Evolutionary conservation across 2,888 invertebrate species (phyloP), one percentile per base, ranked within the genome.

Genomic region (Agrochola circellaris): DNA sequence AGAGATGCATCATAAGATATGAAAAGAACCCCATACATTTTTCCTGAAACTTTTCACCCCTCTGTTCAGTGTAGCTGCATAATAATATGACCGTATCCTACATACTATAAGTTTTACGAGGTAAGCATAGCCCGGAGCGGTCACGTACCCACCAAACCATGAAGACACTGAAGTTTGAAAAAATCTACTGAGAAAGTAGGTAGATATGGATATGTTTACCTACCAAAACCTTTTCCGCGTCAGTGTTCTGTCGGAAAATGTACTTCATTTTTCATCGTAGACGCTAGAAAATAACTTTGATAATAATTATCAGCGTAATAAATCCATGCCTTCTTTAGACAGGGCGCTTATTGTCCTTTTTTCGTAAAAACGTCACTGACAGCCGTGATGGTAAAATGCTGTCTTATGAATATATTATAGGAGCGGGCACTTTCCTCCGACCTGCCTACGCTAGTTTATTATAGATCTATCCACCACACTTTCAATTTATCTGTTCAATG

Each of bases 321-420:
- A 87, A 83, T 85, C 73, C 68, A 75, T 79, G 72, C 42, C 69
- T 72, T 66, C 73, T 78, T 69, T 64, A 81, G 69, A 72, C 62
- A 42, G 65, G 48, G n/a, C 68, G 38, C 58, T 72, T 72, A 76
- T 73, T 85, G 73, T 81, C 75, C 67, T 83, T 86, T 86, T 83
- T 82, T 76, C 73, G 76, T 77, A 77, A 76, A 85, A 86, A 80
- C 73, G 73, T 80, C 81, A 83, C 68, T 75, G 79, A 71, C 83
- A 88, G 74, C 68, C 66, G 70, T 86, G 77, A 88, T 86, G 77
- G 86, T 78, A 81, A 85, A 88, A 88, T 87, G 86, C 58, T 88
- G 79, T 87, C 81, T 73, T 85, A 88, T 87, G 81, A 83, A 88
- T 88, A 83, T 82, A 75, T 79, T 81, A 78, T 73, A 72, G 58